A percentile compares a stretch with the other conserved stretches of the same genome.
Conservation (phyloP, 2,797 vertebrate genomes). For the Pseudochirops cupreus region DNA sequence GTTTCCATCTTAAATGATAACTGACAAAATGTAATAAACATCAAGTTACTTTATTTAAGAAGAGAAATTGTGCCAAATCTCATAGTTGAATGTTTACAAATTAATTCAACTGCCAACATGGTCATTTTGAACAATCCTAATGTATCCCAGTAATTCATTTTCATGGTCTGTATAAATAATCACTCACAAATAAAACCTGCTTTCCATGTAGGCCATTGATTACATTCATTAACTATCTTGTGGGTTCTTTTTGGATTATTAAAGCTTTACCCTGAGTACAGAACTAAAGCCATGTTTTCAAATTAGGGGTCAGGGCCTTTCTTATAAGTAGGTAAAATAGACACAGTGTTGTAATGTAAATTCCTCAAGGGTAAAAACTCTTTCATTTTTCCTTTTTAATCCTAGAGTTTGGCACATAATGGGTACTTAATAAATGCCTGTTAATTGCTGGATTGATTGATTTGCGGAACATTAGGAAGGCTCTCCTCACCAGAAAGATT, state of each 20-base stretch:
- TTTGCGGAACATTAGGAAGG: not conserved
- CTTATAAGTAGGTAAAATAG: not conserved
- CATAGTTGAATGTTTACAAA: not conserved
- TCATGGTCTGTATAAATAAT: not conserved
- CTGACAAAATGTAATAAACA: slow-evolving; percentile 35
- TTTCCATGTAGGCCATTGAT: not conserved
- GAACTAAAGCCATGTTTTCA: not conserved
- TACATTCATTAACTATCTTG: not conserved
- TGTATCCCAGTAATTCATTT: not conserved
- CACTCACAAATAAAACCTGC: not conserved
- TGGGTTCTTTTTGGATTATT: not conserved
- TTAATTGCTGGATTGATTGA: not conserved
- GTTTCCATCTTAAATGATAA: slow-evolving; percentile 22
- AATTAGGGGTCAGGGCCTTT: not conserved
- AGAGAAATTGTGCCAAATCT: not conserved
- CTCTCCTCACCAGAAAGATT: not conserved
- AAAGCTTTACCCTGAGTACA: not conserved
- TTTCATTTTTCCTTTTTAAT: not conserved
- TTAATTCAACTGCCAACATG: not conserved
- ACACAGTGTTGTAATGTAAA: not conserved
- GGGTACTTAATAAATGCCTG: not conserved
- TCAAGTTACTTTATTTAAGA: slow-evolving; percentile 37
- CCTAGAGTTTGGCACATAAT: not conserved
- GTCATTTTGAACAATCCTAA: slow-evolving; percentile 14
- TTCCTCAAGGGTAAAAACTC: not conserved